Evolutionary conservation across 2,888 invertebrate genomes (phyloP).

Genomic region (Priocnemis perturbator): DNA sequence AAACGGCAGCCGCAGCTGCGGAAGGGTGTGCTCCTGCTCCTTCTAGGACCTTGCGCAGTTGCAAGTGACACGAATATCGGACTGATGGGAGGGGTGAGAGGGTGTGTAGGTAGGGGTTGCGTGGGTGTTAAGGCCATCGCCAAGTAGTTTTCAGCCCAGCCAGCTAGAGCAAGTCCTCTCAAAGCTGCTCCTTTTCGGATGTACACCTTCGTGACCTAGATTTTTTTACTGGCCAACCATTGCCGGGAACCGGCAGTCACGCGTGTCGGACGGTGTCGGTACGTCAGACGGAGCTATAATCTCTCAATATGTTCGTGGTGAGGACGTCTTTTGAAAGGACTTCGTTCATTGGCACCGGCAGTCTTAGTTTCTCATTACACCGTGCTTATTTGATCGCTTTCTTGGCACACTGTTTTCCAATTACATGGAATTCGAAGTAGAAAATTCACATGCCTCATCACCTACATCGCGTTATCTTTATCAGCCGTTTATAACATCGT

Average conservation of each 20-base stretch:
- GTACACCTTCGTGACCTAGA: conserved; percentile 29
- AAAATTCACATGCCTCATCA: too few relatives aligned
- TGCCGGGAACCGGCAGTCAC: neutral
- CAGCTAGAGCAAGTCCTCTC: neutral
- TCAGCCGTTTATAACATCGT: too few relatives aligned
- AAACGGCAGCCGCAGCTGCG: conserved; percentile 50
- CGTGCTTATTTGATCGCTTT: too few relatives aligned
- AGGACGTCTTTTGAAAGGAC: too few relatives aligned
- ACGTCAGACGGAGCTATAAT: too few relatives aligned
- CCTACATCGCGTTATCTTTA: too few relatives aligned
- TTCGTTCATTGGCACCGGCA: too few relatives aligned
- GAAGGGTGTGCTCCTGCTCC: conserved; percentile 55
- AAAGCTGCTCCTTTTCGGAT: conserved; percentile 15
- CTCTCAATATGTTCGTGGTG: too few relatives aligned
- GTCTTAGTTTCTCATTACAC: too few relatives aligned
- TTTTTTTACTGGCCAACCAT: conserved; percentile 3
- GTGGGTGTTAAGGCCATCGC: conserved; percentile 13
- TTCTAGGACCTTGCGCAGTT: conserved; percentile 62
- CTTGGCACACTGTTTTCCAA: too few relatives aligned
- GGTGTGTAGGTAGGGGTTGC: conserved; percentile 25
- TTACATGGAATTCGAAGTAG: too few relatives aligned
- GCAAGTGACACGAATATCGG: conserved; percentile 34
- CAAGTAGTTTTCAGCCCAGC: neutral
- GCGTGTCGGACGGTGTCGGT: too few relatives aligned
- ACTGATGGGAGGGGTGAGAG: conserved; percentile 13